phyloP scores from a whole-genome alignment of 2,113 vertebrate species.

The Seriola quinqueradiata region DNA sequence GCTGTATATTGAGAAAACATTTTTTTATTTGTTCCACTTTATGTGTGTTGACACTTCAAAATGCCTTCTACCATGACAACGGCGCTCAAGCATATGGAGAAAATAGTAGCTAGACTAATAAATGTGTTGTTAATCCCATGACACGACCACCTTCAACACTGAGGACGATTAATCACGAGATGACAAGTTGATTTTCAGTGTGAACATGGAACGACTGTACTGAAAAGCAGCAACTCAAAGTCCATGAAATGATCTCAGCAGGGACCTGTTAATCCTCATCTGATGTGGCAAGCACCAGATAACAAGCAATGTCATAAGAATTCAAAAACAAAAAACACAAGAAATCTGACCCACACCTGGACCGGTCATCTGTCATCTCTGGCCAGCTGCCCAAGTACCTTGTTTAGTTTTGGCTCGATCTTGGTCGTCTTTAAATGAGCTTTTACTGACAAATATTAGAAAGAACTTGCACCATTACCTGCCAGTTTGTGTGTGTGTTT shows the following conservation, averaged over 20 bases:
- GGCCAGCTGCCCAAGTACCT: not conserved
- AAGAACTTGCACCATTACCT: not conserved
- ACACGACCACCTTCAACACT: not conserved
- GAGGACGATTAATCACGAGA: not conserved
- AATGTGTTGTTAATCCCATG: not conserved
- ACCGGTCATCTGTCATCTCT: slow-evolving; percentile 8
- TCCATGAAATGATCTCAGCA: slow-evolving; percentile 13
- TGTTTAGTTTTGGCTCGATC: not conserved
- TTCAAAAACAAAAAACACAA: slow-evolving; percentile 12
- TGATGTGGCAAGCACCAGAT: slow-evolving; percentile 13
- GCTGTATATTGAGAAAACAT: not conserved
- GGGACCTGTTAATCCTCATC: slow-evolving; percentile 15
- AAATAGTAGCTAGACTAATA: not conserved
- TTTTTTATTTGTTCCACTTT: not conserved
- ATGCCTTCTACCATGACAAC: not conserved
- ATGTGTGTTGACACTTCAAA: slow-evolving; percentile 4
- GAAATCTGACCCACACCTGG: slow-evolving; percentile 10
- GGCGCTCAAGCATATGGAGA: not conserved
- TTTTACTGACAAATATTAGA: not conserved
- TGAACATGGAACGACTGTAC: not conserved
- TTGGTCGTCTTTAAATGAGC: not conserved
- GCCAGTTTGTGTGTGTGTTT: not conserved
- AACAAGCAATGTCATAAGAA: not conserved
- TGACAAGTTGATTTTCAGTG: slow-evolving; percentile 4
- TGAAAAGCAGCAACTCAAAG: not conserved